Base-by-base conservation (phyloP, 2,888 invertebrate species). In the Cerastis rubricosa region DNA sequence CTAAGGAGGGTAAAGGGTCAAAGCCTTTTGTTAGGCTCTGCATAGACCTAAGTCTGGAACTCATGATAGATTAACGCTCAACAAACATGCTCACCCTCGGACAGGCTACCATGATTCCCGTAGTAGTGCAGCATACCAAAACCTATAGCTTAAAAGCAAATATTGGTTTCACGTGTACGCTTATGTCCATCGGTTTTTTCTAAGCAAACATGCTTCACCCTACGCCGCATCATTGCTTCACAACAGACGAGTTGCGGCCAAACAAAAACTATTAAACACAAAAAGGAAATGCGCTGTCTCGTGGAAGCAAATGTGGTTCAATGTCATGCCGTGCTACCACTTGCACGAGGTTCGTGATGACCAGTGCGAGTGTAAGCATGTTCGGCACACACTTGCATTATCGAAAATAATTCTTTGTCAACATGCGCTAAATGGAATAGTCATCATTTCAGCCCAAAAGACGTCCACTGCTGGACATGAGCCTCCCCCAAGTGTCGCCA, bases 21-120 rank as follows among this genome's bases (percentile, higher is more conserved):
- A 25, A 57, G 54, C 19, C 43, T 81, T 57, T 72, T 73, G 19
- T 73, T n/a, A 25, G 14, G 35, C 17, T 7, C 1, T 65, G 3
- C 2, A 22, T 9, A 57, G 17, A 9, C 35, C 9, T 49, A 4
- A 57, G 25, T 35, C 45, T 57, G 25, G 57, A 59, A 59, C 29
- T 59, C 17, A 17, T 25, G 25, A 25, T 14, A 14, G 25, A 17
- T 25, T 25, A 54, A 54, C 51, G 51, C 1, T 11, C 51, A 3
- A 9, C 51, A 51, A 14, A 25, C 57, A 25, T 25, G 14, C 25
- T 57, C 57, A 2, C 14, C 17, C 1, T 25, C 14, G 25, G 0
- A 57, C 7, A 25, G 25, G 14, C 14, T 14, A 57, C 14, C 57
- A 25, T 57, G 25, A 57, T 14, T 14, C 25, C 12, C 57, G 25